phyloP scores from a whole-genome alignment of 2,797 vertebrate genomes.

The Spea hammondii region DNA sequence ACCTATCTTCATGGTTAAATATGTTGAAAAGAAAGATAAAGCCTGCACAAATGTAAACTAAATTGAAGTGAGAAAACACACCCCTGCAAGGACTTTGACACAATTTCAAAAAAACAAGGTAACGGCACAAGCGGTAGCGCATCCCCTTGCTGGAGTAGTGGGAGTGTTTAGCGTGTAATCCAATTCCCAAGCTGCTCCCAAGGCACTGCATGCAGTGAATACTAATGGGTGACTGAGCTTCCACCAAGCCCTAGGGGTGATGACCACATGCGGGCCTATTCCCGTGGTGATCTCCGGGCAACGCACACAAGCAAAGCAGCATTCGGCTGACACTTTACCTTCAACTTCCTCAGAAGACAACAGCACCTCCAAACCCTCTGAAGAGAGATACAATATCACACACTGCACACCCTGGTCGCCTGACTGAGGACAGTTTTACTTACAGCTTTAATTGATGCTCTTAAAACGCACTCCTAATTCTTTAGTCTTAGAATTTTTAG shows the following conservation, averaged over 20 bases:
- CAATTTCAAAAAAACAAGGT: no score
- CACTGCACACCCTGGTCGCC: neutral
- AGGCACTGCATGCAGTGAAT: slow-evolving; percentile 22
- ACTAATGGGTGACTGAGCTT: slow-evolving; percentile 17
- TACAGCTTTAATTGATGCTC: neutral
- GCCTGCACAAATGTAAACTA: no score
- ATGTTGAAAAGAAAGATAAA: no score
- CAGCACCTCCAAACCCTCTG: slow-evolving; percentile 29
- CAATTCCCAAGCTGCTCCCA: slow-evolving; percentile 23
- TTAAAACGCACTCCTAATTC: neutral
- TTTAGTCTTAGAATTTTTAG: no score
- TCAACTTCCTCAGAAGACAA: slow-evolving; percentile 30
- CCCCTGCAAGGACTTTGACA: no score
- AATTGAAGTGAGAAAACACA: no score
- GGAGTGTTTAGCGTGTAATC: neutral
- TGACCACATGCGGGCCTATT: slow-evolving; percentile 30
- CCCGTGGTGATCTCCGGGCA: slow-evolving; percentile 31
- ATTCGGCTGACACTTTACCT: slow-evolving; percentile 32
- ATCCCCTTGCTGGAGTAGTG: no score
- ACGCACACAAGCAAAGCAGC: slow-evolving; percentile 41
- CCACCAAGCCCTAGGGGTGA: slow-evolving; percentile 11
- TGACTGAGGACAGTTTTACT: neutral
- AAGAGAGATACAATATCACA: slow-evolving; percentile 29
- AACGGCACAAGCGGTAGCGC: no score
- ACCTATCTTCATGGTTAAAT: no score